Evolutionary conservation across 1,140 invertebrate species (phyloP).

Genomic region (Oncopeltus fasciatus): DNA sequence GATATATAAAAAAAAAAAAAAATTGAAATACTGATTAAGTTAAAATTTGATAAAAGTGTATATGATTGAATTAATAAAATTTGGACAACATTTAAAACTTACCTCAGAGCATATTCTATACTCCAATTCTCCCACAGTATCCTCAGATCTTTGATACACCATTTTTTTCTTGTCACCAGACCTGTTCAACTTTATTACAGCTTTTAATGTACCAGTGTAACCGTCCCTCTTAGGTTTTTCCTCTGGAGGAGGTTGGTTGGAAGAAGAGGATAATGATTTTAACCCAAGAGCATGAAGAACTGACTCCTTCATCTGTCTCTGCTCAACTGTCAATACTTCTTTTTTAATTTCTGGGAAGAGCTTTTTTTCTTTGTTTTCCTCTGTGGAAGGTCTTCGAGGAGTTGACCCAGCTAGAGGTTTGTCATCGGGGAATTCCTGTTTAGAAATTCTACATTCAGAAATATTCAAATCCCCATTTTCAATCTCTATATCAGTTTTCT

Average conservation of each 20-base stretch:
- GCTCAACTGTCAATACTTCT: constrained; percentile 1
- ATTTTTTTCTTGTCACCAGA: constrained; percentile 14
- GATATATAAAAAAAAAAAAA: no score
- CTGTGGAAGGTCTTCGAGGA: no score
- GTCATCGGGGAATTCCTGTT: neutral
- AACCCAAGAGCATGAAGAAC: constrained; percentile 17
- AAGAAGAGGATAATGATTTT: constrained; percentile 8
- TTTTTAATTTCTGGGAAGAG: neutral
- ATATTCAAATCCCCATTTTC: neutral
- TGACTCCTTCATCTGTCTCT: constrained; percentile 15
- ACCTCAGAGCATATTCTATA: constrained; percentile 17
- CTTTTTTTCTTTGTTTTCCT: neutral
- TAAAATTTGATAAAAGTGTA: no score
- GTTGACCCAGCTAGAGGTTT: neutral
- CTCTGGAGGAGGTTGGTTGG: neutral
- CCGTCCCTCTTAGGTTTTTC: constrained; percentile 5
- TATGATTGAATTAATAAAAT: neutral
- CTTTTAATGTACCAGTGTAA: constrained; percentile 18
- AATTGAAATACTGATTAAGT: no score
- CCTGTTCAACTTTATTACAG: constrained; percentile 18
- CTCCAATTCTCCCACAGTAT: constrained; percentile 10
- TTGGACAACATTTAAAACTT: neutral
- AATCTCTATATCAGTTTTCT: neutral
- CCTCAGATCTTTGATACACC: constrained; percentile 15
- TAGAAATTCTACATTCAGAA: neutral